Evolutionary conservation across 64 coral and sea anemone species (phyloP).

Genomic region (Actinia tenebrosa): DNA sequence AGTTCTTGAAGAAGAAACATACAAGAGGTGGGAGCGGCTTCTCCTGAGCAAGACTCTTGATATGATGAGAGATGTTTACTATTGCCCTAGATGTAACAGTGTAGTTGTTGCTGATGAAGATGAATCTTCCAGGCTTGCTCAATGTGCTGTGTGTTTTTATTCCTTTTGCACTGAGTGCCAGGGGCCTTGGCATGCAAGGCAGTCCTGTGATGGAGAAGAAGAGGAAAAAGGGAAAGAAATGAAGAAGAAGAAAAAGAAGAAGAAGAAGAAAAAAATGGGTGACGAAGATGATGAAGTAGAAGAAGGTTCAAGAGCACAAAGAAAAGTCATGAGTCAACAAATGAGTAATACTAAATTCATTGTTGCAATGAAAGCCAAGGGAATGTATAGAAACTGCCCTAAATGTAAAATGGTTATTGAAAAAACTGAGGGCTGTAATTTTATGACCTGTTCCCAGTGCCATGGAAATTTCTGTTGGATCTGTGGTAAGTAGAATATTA

Average conservation of each 20-base stretch:
- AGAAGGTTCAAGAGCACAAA: not conserved
- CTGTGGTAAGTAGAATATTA: slow-evolving; percentile 72
- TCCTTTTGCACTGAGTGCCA: slow-evolving; percentile 90
- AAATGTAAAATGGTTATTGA: slow-evolving; percentile 78
- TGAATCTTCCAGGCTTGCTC: slow-evolving; percentile 69
- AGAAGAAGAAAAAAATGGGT: slow-evolving; percentile 5
- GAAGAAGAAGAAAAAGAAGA: slow-evolving; percentile 36
- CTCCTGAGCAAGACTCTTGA: slow-evolving; percentile 67
- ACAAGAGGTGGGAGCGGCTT: slow-evolving; percentile 75
- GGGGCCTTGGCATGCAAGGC: slow-evolving; percentile 58
- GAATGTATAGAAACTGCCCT: slow-evolving; percentile 75
- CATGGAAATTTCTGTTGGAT: slow-evolving; percentile 68
- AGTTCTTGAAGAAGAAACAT: slow-evolving; percentile 51
- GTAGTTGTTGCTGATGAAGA: slow-evolving; percentile 84
- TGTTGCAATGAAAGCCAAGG: slow-evolving; percentile 49
- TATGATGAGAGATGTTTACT: slow-evolving; percentile 81
- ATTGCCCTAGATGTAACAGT: slow-evolving; percentile 82
- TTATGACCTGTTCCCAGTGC: slow-evolving; percentile 91
- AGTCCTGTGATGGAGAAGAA: slow-evolving; percentile 53
- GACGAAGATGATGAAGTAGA: not conserved
- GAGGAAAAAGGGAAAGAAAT: not conserved
- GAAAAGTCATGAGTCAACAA: slow-evolving; percentile 10
- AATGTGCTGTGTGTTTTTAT: slow-evolving; percentile 77
- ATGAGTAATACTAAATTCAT: slow-evolving; percentile 69
- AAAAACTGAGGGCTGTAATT: slow-evolving; percentile 78